Evolutionary conservation across 2,797 vertebrate genomes (phyloP).

Genomic region (Melanotaenia trifasciata): DNA sequence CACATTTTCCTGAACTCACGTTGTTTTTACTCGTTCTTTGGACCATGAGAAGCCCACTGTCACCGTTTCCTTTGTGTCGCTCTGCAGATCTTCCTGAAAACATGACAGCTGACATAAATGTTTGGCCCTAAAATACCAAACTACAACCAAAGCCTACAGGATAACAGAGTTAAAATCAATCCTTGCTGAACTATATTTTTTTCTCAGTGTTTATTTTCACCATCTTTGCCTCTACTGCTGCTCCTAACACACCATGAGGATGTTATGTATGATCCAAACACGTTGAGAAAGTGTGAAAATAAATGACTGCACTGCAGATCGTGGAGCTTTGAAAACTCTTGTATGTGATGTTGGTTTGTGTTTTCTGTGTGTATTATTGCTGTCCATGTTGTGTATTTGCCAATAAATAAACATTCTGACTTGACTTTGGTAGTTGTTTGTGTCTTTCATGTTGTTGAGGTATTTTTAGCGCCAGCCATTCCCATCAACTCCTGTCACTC

Average conservation of each 20-base stretch:
- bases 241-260: neutral
- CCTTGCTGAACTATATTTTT: neutral
- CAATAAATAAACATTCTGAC: conserved; percentile 49
- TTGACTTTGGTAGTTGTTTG: conserved; percentile 28
- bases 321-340: neutral
- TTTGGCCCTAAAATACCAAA: too few species aligned
- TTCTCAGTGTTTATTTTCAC: too few species aligned
- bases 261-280: conserved; percentile 21
- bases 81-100: too few species aligned
- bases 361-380: conserved; percentile 4
- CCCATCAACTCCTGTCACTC: too few species aligned
- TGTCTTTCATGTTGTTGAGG: conserved; percentile 33
- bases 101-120: too few species aligned
- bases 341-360: neutral
- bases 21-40: neutral
- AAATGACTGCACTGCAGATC: neutral
- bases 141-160: too few species aligned
- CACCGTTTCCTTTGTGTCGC: too few species aligned
- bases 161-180: too few species aligned
- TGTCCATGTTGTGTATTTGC: conserved; percentile 24
- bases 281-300: neutral
- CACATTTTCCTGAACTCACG: neutral
- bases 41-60: neutral
- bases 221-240: too few species aligned
- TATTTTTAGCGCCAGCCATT: too few species aligned